phyloP scores from a whole-genome alignment of 2,888 invertebrate genomes.

The Myopa tessellatipennis region DNA sequence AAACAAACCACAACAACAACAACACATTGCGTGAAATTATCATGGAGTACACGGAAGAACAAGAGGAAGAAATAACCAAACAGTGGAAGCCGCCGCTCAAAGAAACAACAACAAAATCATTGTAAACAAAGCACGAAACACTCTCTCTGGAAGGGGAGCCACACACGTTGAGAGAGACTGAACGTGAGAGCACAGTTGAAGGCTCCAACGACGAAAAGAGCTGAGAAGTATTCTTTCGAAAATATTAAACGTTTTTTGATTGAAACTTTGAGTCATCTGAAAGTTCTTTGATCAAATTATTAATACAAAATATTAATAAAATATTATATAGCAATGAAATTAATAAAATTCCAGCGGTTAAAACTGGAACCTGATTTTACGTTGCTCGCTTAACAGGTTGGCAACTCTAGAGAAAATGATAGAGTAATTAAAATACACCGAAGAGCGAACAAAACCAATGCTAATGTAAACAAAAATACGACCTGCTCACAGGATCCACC shows the following conservation, averaged over 20 bases:
- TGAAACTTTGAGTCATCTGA: too few relatives aligned
- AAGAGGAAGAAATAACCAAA: not conserved
- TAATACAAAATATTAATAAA: not conserved
- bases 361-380: too few relatives aligned
- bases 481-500: too few relatives aligned
- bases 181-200: not conserved
- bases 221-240: not conserved
- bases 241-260: not conserved
- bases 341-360: too few relatives aligned
- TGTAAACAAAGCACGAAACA: not conserved
- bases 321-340: not conserved
- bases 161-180: not conserved
- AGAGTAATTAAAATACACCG: too few relatives aligned
- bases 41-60: constrained; percentile 13
- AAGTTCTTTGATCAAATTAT: not conserved
- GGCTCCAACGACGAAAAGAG: not conserved
- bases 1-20: constrained; percentile 9
- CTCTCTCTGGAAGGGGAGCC: not conserved
- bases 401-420: too few relatives aligned
- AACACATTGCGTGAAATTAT: not conserved
- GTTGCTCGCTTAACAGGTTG: too few relatives aligned
- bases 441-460: too few relatives aligned
- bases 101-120: not conserved
- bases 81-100: not conserved
- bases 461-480: too few relatives aligned